Evolutionary conservation across 2,797 vertebrate species (phyloP).

Genomic region (Rallus crepitans): DNA sequence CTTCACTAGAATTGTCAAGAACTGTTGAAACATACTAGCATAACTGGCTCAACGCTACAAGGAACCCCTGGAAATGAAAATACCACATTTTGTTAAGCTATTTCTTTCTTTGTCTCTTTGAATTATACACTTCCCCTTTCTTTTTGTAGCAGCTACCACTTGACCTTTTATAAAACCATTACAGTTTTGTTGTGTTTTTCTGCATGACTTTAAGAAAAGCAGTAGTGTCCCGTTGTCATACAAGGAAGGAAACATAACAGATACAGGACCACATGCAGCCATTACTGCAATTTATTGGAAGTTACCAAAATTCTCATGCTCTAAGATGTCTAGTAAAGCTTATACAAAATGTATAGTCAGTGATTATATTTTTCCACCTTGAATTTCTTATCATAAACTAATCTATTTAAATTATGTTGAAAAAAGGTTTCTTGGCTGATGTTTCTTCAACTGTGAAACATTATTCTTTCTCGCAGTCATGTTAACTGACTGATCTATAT

Average conservation of each 20-base stretch:
- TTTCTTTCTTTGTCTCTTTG: not conserved
- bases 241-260: not conserved
- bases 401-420: slow-evolving; percentile 11
- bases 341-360: not conserved
- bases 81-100: not conserved
- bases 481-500: not conserved
- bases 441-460: not conserved
- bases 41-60: not conserved
- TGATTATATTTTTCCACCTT: not conserved
- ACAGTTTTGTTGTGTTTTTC: not conserved
- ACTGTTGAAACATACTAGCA: not conserved
- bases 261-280: not conserved
- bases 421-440: not conserved
- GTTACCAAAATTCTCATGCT: not conserved
- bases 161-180: not conserved
- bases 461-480: slow-evolving; percentile 13
- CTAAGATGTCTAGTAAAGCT: not conserved
- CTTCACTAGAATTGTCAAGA: not conserved
- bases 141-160: not conserved
- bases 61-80: not conserved
- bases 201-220: not conserved
- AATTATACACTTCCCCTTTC: not conserved
- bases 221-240: not conserved
- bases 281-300: not conserved
- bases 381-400: slow-evolving; percentile 18